Evolutionary conservation across 2,113 vertebrate genomes (phyloP).

Genomic region (Lamprotornis superbus): DNA sequence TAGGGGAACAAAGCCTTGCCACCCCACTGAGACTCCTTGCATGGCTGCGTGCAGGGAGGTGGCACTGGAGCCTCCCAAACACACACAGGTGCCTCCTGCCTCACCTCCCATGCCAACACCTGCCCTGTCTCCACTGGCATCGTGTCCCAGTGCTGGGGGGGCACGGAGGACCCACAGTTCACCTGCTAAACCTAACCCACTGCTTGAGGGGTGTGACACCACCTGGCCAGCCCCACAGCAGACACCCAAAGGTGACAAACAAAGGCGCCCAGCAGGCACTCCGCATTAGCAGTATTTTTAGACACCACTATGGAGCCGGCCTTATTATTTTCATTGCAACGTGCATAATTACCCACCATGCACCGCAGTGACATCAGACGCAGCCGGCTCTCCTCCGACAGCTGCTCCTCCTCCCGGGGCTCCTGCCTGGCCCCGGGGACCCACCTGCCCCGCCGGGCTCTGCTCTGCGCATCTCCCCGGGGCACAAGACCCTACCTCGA

Average conservation of each 20-base stretch:
- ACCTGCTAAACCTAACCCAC: not conserved
- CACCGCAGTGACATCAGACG: conserved; percentile 59
- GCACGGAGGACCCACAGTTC: not conserved
- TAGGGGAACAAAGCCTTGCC: not conserved
- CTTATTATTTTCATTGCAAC: conserved; percentile 66
- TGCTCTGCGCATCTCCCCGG: not conserved
- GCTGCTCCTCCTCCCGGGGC: not conserved
- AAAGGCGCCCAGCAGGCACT: conserved; percentile 28
- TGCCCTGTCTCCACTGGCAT: not conserved
- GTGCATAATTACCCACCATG: conserved; percentile 66
- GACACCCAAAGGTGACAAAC: conserved; percentile 59
- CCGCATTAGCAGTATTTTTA: conserved; percentile 65
- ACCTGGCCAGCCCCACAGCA: not conserved
- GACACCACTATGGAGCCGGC: conserved; percentile 54
- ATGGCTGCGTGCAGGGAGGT: accelerated
- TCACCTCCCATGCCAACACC: not conserved
- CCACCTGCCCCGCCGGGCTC: accelerated
- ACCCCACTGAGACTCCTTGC: accelerated
- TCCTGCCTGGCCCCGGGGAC: not conserved
- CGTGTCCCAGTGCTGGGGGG: accelerated
- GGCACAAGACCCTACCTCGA: not conserved
- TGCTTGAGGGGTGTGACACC: accelerated
- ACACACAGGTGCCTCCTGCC: not conserved
- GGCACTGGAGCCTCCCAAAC: not conserved
- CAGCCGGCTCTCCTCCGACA: conserved; percentile 41